Evolutionary conservation across 1,140 invertebrate species (phyloP).

Genomic region (Hyles euphorbiae): DNA sequence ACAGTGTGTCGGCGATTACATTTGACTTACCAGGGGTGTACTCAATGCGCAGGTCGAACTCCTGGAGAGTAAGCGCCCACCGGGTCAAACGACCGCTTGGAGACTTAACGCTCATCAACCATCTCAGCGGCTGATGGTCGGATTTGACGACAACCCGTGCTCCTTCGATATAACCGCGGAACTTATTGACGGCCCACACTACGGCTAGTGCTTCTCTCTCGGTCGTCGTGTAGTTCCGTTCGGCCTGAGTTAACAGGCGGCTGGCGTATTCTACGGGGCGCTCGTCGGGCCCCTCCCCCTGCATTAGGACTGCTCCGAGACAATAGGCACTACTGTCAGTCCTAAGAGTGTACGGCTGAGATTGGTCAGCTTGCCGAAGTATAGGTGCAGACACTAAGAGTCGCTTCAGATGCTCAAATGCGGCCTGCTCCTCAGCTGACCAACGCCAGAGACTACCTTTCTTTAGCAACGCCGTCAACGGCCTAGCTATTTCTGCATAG

Average conservation of each 20-base stretch:
- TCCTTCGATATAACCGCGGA: constrained; percentile 48
- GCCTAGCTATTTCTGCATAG: constrained; percentile 50
- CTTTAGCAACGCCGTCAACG: constrained; percentile 44
- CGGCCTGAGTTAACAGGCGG: constrained; percentile 43
- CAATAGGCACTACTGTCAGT: constrained; percentile 47
- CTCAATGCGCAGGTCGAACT: constrained; percentile 27
- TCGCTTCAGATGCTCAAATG: constrained; percentile 18
- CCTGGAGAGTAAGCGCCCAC: constrained; percentile 41
- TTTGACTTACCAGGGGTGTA: constrained; percentile 41
- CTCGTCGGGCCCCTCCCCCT: constrained; percentile 31
- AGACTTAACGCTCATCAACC: constrained; percentile 60
- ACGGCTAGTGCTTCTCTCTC: constrained; percentile 70
- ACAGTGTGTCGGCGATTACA: constrained; percentile 35
- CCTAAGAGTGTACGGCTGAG: constrained; percentile 31
- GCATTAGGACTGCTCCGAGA: constrained; percentile 30
- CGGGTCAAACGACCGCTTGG: constrained; percentile 40
- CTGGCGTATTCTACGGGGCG: constrained; percentile 58
- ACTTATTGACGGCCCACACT: constrained; percentile 60
- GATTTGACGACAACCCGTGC: constrained; percentile 45
- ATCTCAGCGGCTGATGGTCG: constrained; percentile 68
- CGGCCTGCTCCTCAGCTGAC: constrained; percentile 11
- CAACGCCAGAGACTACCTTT: constrained; percentile 39
- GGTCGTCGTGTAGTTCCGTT: constrained; percentile 61
- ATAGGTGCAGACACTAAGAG: constrained; percentile 23
- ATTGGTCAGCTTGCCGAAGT: constrained; percentile 27